Base-by-base conservation (phyloP, 2,888 invertebrate genomes). In the Notodonta dromedarius region DNA sequence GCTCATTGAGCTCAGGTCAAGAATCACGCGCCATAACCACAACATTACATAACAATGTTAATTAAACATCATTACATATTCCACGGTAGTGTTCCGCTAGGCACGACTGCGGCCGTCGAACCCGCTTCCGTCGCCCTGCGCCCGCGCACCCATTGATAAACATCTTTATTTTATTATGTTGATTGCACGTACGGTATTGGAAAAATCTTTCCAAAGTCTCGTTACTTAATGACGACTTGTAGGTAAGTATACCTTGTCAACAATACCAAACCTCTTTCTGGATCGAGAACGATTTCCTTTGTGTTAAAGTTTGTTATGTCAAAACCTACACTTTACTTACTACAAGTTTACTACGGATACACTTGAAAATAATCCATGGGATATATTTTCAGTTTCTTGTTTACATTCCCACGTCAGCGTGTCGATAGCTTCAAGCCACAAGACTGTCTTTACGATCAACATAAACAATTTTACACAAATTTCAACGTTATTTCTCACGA, bases 321-420 rank as follows among this genome's bases (percentile, higher is more conserved):
- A 3, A 42, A 42, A 5, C 13, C 55, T 54, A 55, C 24, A 54
- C 65, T 74, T 65, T 65, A 74, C 68, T 65, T 65, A 74, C 68
- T 71, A 76, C 75, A 73, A 70, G 57, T 69, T 73, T 73, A 73
- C 66, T 68, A 77, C 65, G 60, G 60, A 71, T 65, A 67, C 74
- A 79, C 79, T 83, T 80, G 75, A 82, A 84, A 82, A 71, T 78
- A 76, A 80, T 74, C 76, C 73, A 67, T 66, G 62, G 8, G 75
- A 78, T 80, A 80, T 82, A 82, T 84, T 82, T 82, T 78, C 67
- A 76, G 81, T 63, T 76, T 71, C 74, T 74, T 90, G 89, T 91
- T 90, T 91, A 91, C 85, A 85, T 91, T 91, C 91, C 85, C 91
- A 91, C 86, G 90, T 89, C 87, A 85, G 77, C 84, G 82, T 83